phyloP scores from a whole-genome alignment of 1,140 invertebrate species.

The Acromyrmex echinatior region DNA sequence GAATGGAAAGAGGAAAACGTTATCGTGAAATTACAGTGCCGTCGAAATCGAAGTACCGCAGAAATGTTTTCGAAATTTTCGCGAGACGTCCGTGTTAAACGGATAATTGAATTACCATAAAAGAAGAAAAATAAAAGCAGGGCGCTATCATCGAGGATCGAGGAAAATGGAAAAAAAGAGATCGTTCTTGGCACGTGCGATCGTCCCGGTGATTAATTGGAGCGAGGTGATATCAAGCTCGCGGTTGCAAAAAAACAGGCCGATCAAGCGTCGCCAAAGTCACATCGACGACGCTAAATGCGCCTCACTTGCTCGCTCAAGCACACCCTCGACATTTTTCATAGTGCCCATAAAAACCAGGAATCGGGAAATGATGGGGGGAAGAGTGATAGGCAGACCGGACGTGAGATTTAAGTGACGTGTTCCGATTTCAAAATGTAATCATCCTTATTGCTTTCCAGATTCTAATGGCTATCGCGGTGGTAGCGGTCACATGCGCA shows the following conservation, averaged over 20 bases:
- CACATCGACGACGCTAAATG: conserved; percentile 1
- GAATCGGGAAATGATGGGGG: too few relatives aligned
- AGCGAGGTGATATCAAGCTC: conserved; percentile 38
- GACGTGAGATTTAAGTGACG: conserved; percentile 11
- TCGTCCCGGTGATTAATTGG: conserved; percentile 46
- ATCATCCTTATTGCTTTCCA: conserved; percentile 55
- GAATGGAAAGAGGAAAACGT: not conserved
- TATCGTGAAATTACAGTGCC: not conserved
- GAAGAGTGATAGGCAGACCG: not conserved
- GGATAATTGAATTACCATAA: conserved; percentile 41
- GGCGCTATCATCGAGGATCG: not conserved
- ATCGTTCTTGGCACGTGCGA: conserved; percentile 50
- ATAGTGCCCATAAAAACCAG: conserved; percentile 8
- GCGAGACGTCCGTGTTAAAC: not conserved
- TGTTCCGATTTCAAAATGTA: conserved; percentile 28
- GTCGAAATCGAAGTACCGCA: not conserved
- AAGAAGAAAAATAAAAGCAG: not conserved
- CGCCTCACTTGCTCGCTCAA: conserved; percentile 7
- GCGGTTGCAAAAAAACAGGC: conserved; percentile 23
- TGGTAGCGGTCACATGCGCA: conserved; percentile 33
- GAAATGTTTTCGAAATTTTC: conserved; percentile 19
- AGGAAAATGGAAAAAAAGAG: not conserved
- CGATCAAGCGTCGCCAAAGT: conserved; percentile 32
- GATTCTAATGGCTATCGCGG: conserved; percentile 55
- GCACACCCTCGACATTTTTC: conserved; percentile 45